Percentiles rank a stretch among this genome's conserved stretches.
Evolutionary conservation across 2,888 invertebrate genomes (phyloP).

Genomic region (Marasmarcha lunaedactyla): DNA sequence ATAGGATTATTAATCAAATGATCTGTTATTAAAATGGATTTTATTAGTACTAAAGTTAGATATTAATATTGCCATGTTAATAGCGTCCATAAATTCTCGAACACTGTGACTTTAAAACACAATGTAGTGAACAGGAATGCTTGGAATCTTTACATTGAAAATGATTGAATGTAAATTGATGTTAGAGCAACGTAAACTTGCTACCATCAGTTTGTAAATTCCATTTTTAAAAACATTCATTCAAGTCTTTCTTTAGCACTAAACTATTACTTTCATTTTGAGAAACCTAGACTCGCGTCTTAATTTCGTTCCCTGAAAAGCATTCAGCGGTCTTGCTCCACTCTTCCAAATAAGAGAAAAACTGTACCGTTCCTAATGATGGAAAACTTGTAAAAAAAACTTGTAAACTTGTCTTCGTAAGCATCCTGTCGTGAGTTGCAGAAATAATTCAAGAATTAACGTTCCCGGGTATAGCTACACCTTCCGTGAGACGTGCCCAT

Average conservation of each 20-base stretch:
- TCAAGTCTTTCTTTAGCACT: too few relatives aligned
- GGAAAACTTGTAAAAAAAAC: conserved; percentile 23
- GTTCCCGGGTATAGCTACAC: conserved; percentile 3
- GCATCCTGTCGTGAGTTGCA: conserved; percentile 37
- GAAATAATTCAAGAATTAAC: conserved; percentile 28
- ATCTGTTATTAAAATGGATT: conserved; percentile 50
- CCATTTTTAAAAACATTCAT: too few relatives aligned
- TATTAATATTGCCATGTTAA: conserved; percentile 61
- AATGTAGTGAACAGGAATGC: conserved; percentile 23
- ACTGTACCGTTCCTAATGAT: conserved; percentile 15
- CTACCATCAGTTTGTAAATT: too few relatives aligned
- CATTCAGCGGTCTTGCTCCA: conserved; percentile 6
- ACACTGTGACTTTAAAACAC: conserved; percentile 25
- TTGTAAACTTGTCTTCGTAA: conserved; percentile 21
- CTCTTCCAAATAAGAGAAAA: conserved; percentile 16
- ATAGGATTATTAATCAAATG: conserved; percentile 56
- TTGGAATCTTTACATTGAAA: background rate
- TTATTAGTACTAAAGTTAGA: conserved; percentile 55
- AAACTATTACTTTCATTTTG: too few relatives aligned
- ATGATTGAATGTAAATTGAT: background rate
- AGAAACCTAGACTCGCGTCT: too few relatives aligned
- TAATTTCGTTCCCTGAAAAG: background rate
- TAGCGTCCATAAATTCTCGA: conserved; percentile 46
- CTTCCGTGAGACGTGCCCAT: conserved; percentile 45
- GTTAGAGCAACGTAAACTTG: too few relatives aligned